Base-by-base conservation (phyloP, 2,113 vertebrate genomes). In the Caracal caracal region DNA sequence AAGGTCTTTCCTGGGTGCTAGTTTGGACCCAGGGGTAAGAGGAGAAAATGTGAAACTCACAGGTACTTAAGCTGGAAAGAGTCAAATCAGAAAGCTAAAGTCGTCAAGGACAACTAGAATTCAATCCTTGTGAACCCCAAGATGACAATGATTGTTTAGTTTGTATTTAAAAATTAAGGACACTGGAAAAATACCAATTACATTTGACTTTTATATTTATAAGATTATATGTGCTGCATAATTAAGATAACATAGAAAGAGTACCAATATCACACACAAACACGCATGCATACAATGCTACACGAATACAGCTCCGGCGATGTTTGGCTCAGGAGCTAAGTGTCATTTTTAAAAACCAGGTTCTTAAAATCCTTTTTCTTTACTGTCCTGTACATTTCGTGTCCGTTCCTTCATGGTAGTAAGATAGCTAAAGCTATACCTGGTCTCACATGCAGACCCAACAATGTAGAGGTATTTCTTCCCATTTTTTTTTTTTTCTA, bases 121-220 rank as follows among this genome's bases (percentile, higher is more conserved):
- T 78, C 28, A 88, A 10, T 43, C 12, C 65, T 85, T 24, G 6
- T 33, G 47, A 88, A 80, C 53, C 9, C 13, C 16, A 85, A 51
- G 28, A 12, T 88, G 71, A 47, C 10, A 59, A 30, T 49, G 17
- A 26, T 65, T 15, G 81, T 47, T 82, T 85, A 70, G 2, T 87
- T 76, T 56, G 8, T 43, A 94, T 51, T 76, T 88, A 78, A 35
- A 94, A 82, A 91, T 37, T 24, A n/a, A 66, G 24, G 73, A 88
- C 47, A 24, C 35, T 73, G 16, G 90, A 78, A 24, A 90, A 81
- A 47, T 56, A 43, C 2, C 26, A 90, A 49, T 84, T 85, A 71
- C 0, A 49, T 63, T 95, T 80, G 68, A 28, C 87, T 75, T 94
- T 94, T 81, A 30, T 59, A 51, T 89, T 93, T 90, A 49, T 73